Percentiles rank a stretch among this genome's conserved stretches.
Evolutionary conservation across 2,888 invertebrate species (phyloP).

Genomic region (Cryptocephalus primarius): DNA sequence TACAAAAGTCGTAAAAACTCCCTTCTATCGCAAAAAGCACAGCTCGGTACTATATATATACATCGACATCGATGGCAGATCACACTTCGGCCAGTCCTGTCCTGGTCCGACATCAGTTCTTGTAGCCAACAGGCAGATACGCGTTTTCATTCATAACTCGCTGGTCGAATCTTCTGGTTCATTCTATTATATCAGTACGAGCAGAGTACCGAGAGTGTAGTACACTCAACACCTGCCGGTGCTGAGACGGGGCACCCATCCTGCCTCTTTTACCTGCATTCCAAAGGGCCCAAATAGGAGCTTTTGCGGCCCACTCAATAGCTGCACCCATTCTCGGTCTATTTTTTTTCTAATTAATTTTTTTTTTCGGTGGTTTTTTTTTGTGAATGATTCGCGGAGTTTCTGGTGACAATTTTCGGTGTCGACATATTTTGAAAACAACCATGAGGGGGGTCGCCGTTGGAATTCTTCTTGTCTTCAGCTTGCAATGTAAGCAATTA

Average conservation of each 20-base stretch:
- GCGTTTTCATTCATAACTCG: slow-evolving; percentile 23
- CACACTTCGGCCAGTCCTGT: slow-evolving; percentile 5
- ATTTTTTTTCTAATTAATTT: not conserved
- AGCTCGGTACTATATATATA: no score
- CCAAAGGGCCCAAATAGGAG: slow-evolving; percentile 10
- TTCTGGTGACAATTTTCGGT: no score
- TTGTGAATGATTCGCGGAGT: not conserved
- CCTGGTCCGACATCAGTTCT: slow-evolving; percentile 8
- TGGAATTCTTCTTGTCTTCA: no score
- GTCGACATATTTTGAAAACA: no score
- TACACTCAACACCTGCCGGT: slow-evolving; percentile 11
- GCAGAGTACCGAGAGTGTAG: slow-evolving; percentile 3
- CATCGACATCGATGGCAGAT: not conserved
- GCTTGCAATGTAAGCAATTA: no score
- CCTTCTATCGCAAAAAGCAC: no score
- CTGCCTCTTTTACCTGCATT: slow-evolving; percentile 14
- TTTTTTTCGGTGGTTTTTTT: slow-evolving; percentile 1
- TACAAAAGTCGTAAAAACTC: no score
- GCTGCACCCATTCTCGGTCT: slow-evolving; percentile 5
- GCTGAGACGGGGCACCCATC: slow-evolving; percentile 5
- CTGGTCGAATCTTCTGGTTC: slow-evolving; percentile 16
- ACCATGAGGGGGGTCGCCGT: no score
- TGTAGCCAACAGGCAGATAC: slow-evolving; percentile 12
- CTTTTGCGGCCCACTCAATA: slow-evolving; percentile 8
- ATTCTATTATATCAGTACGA: slow-evolving; percentile 21